Evolutionary conservation across 2,113 vertebrate genomes (phyloP).

Genomic region (Nannobrachium achirus): DNA sequence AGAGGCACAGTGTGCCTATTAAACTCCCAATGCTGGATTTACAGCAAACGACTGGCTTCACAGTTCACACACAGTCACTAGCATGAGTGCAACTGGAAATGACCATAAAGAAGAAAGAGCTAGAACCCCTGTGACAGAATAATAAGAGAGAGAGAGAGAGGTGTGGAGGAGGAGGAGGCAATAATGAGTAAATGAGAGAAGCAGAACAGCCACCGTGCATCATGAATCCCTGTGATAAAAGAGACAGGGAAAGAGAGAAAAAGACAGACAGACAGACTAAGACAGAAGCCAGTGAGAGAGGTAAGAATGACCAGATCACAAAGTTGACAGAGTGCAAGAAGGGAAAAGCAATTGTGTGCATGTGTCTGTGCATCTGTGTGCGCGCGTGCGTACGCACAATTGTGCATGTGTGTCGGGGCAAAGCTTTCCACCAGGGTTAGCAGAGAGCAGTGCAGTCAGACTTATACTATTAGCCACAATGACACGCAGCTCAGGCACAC

Average conservation of each 20-base stretch:
- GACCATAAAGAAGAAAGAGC: background rate
- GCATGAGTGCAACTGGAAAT: slow-evolving; percentile 13
- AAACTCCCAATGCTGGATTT: slow-evolving; percentile 45
- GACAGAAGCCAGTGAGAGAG: background rate
- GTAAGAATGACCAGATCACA: background rate
- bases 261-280: background rate
- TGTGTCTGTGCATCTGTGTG: background rate
- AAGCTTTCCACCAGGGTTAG: slow-evolving; percentile 36
- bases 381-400: slow-evolving; percentile 11
- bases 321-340: background rate
- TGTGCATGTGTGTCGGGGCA: background rate
- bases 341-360: background rate
- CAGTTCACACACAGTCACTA: no score
- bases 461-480: slow-evolving; percentile 40
- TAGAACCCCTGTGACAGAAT: background rate
- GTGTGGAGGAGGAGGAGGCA: background rate
- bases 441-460: slow-evolving; percentile 29
- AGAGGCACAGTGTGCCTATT: slow-evolving; percentile 52
- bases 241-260: slow-evolving; percentile 6
- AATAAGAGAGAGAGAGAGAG: background rate
- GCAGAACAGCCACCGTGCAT: background rate
- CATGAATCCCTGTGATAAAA: background rate
- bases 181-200: background rate
- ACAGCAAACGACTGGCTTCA: slow-evolving; percentile 21
- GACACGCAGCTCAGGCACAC: slow-evolving; percentile 39